phyloP scores from a whole-genome alignment of 2,113 vertebrate species.

The Corynorhinus townsendii region DNA sequence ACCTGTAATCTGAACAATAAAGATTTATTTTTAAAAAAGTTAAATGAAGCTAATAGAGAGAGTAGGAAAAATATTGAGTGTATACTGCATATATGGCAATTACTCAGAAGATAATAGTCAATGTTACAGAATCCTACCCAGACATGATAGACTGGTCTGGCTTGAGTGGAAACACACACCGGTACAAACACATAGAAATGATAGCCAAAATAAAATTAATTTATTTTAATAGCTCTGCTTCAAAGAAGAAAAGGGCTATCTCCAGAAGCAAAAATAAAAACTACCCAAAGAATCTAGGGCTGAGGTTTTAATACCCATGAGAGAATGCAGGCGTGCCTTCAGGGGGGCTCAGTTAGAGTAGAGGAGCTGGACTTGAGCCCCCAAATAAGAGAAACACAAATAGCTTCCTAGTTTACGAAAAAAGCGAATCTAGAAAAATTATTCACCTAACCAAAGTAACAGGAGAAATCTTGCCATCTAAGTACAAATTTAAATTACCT shows the following conservation, averaged over 20 bases:
- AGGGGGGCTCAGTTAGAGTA: neutral
- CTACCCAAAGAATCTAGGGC: neutral
- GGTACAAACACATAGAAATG: neutral
- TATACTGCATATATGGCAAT: neutral
- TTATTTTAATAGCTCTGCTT: neutral
- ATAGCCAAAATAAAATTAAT: neutral
- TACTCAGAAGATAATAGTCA: neutral
- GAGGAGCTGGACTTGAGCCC: neutral
- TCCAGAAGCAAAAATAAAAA: neutral
- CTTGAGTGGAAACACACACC: neutral
- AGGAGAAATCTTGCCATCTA: neutral
- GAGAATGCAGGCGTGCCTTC: neutral
- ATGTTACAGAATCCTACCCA: neutral
- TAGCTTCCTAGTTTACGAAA: neutral
- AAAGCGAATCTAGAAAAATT: neutral
- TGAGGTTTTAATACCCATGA: neutral
- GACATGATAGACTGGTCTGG: neutral
- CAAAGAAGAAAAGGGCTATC: neutral
- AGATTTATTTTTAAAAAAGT: too few species aligned
- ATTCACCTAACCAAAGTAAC: neutral
- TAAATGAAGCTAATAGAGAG: neutral
- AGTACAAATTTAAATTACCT: neutral
- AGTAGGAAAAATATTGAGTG: neutral
- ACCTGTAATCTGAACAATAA: too few species aligned
- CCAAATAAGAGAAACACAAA: neutral